Evolutionary conservation across 2,797 vertebrate species (phyloP).

Genomic region (Etheostoma perlongum): DNA sequence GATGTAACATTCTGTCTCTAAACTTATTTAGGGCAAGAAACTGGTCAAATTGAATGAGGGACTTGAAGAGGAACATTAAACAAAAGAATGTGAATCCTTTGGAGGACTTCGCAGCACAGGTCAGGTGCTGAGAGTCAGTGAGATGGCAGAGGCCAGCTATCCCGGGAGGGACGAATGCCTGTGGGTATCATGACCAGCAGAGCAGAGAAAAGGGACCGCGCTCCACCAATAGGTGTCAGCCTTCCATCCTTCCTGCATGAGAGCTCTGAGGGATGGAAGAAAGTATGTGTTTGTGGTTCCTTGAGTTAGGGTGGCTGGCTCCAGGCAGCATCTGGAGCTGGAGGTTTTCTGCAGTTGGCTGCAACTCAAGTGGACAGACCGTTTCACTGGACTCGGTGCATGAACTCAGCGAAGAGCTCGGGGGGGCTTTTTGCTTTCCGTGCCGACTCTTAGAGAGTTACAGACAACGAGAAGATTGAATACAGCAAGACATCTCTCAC

Average conservation of each 20-base stretch:
- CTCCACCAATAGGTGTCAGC: constrained; percentile 84
- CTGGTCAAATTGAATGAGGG: constrained; percentile 42
- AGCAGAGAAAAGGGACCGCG: constrained; percentile 57
- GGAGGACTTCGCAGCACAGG: constrained; percentile 64
- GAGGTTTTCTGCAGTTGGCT: constrained; percentile 53
- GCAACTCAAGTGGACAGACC: constrained; percentile 52
- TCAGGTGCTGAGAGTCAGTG: constrained; percentile 61
- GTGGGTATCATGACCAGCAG: constrained; percentile 54
- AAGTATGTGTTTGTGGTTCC: constrained; percentile 45
- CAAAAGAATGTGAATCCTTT: constrained; percentile 68
- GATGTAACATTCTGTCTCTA: constrained; percentile 43
- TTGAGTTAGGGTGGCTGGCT: constrained; percentile 35
- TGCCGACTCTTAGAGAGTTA: constrained; percentile 46
- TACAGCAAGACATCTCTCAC: constrained; percentile 64
- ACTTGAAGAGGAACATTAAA: constrained; percentile 38
- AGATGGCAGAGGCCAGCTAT: constrained; percentile 57
- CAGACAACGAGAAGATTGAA: constrained; percentile 43
- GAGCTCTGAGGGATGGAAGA: constrained; percentile 31
- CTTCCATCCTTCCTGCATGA: constrained; percentile 65
- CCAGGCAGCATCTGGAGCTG: constrained; percentile 58
- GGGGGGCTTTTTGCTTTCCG: constrained; percentile 29
- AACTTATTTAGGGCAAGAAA: constrained; percentile 42
- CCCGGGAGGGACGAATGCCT: constrained; percentile 60
- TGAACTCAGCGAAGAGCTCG: constrained; percentile 51
- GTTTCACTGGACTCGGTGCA: constrained; percentile 40